Evolutionary conservation across 2,113 vertebrate genomes (phyloP).

Genomic region (Charadrius vociferus): DNA sequence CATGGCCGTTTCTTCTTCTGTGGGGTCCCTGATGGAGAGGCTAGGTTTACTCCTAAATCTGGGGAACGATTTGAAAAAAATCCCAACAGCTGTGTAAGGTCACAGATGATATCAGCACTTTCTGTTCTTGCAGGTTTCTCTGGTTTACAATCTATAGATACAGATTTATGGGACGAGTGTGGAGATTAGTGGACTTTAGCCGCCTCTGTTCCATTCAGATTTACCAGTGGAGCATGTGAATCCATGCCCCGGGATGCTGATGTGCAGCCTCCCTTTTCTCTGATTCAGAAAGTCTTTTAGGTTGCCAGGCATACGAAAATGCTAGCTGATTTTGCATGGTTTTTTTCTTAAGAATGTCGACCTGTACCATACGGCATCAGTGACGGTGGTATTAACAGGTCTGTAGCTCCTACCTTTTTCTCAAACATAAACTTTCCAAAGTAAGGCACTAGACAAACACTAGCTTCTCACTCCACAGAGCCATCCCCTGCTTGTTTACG

Average conservation of each 20-base stretch:
- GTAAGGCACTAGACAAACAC: rapidly evolving
- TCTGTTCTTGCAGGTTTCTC: not conserved
- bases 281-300: not conserved
- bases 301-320: not conserved
- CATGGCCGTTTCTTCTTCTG: rapidly evolving
- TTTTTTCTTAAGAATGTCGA: too few species aligned
- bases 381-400: not conserved
- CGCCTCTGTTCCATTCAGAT: rapidly evolving
- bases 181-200: rapidly evolving
- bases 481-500: not conserved
- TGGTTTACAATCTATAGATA: rapidly evolving
- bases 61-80: not conserved
- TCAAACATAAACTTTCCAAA: not conserved
- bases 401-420: not conserved
- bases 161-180: rapidly evolving
- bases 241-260: rapidly evolving
- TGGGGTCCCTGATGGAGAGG: not conserved
- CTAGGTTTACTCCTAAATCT: rapidly evolving
- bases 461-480: not conserved
- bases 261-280: too few species aligned
- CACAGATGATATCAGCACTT: rapidly evolving
- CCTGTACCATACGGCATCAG: rapidly evolving
- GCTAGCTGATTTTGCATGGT: not conserved
- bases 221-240: not conserved
- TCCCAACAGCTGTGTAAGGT: rapidly evolving